A percentile compares a stretch with the other conserved stretches of the same genome.
Evolutionary conservation across 2,888 invertebrate species (phyloP).

Genomic region (Clepsis dumicolana): DNA sequence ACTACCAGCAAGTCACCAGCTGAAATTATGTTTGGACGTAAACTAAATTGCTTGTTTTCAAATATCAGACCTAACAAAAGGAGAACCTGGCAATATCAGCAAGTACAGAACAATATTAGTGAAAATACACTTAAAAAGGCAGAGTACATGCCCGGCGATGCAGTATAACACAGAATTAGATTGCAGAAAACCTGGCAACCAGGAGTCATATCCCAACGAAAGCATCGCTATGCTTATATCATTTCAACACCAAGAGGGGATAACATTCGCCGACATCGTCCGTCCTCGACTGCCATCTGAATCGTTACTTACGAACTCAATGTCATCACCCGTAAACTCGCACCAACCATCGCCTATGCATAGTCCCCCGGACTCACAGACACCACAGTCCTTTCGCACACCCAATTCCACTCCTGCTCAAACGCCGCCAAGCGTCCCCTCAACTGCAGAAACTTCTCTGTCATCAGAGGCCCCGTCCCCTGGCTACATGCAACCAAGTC

Average conservation of each 20-base stretch:
- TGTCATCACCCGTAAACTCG: neutral
- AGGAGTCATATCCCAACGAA: slow-evolving; percentile 6
- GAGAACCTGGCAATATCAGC: too few relatives aligned
- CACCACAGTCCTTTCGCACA: neutral
- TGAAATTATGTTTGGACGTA: slow-evolving; percentile 25
- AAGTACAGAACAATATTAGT: too few relatives aligned
- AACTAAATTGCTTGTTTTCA: slow-evolving; percentile 1
- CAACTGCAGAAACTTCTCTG: neutral
- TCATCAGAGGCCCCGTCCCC: neutral
- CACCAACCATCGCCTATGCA: neutral
- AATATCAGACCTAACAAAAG: too few relatives aligned
- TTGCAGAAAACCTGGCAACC: slow-evolving; percentile 15
- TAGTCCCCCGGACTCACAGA: neutral
- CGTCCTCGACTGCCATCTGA: too few relatives aligned
- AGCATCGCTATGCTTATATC: slow-evolving; percentile 1
- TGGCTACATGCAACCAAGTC: too few relatives aligned
- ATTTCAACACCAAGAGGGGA: neutral
- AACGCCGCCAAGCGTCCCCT: neutral
- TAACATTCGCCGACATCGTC: too few relatives aligned
- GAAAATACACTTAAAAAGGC: too few relatives aligned
- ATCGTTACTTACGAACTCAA: too few relatives aligned
- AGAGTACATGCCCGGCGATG: too few relatives aligned
- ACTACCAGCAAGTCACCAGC: slow-evolving; percentile 11
- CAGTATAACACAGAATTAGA: neutral
- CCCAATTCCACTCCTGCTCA: neutral